phyloP scores from a whole-genome alignment of 2,797 vertebrate species.

The Eulemur mongoz region DNA sequence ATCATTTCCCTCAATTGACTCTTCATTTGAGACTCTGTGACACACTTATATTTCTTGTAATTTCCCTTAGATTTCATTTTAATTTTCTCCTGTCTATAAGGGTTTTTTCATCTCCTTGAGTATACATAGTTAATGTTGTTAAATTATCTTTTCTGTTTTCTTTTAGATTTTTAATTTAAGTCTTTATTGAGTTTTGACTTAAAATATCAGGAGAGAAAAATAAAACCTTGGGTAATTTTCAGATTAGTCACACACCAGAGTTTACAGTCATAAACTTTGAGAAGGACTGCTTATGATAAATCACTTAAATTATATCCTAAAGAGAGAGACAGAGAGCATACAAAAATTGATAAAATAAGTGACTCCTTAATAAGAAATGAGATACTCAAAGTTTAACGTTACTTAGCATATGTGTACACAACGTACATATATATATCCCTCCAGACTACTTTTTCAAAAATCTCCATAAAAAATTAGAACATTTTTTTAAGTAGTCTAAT shows the following conservation, averaged over 20 bases:
- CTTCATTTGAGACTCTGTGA: conserved; percentile 9
- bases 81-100: conserved; percentile 48
- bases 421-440: background rate
- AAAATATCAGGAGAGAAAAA: conserved; percentile 53
- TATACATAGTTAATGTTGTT: conserved; percentile 55
- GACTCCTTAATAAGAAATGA: background rate
- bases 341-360: background rate
- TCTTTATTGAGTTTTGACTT: conserved; percentile 58
- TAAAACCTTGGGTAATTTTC: conserved; percentile 46
- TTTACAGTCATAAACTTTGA: conserved; percentile 37
- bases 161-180: conserved; percentile 60
- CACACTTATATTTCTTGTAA: conserved; percentile 18
- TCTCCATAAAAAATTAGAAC: background rate
- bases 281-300: background rate
- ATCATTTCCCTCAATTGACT: background rate
- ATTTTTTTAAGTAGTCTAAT: background rate
- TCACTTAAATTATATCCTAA: conserved; percentile 33
- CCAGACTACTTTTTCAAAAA: background rate
- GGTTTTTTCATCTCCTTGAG: conserved; percentile 44
- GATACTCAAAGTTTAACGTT: background rate
- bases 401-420: background rate
- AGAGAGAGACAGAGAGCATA: background rate
- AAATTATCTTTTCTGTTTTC: conserved; percentile 57
- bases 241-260: background rate
- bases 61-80: conserved; percentile 47